A percentile compares a stretch with the other conserved stretches of the same genome.
Evolutionary conservation across 2,888 invertebrate species (phyloP).

Genomic region (Drosophila meridiana): DNA sequence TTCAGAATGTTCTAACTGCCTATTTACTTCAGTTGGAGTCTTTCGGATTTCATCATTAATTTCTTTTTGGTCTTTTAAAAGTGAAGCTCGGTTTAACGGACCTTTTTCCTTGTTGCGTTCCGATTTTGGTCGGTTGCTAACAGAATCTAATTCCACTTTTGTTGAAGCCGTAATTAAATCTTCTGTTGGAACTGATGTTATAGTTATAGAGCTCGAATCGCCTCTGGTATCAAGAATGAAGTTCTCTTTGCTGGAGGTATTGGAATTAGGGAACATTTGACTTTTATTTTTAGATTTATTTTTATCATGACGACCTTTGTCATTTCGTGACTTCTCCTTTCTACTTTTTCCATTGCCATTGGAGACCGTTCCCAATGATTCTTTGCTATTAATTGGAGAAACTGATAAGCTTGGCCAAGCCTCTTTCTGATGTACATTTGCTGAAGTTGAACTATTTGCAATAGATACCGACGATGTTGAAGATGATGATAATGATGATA

Average conservation of each 20-base stretch:
- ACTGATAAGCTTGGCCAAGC: constrained; percentile 90
- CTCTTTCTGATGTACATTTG: constrained; percentile 86
- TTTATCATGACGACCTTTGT: constrained; percentile 86
- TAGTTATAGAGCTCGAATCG: constrained; percentile 46
- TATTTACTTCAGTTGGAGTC: constrained; percentile 18
- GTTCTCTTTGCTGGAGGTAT: constrained; percentile 69
- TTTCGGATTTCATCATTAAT: constrained; percentile 39
- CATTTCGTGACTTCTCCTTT: constrained; percentile 84
- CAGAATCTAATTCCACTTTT: constrained; percentile 80
- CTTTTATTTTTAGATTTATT: constrained; percentile 85
- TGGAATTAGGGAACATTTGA: constrained; percentile 51
- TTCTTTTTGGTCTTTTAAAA: constrained; percentile 40
- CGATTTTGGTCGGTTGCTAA: constrained; percentile 76
- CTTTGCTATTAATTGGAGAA: constrained; percentile 86
- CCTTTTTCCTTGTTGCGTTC: constrained; percentile 85
- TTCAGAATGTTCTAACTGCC: constrained; percentile 40
- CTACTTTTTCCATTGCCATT: constrained; percentile 62
- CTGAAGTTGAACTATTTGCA: constrained; percentile 38
- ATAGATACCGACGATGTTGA: constrained; percentile 57
- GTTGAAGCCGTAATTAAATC: constrained; percentile 54
- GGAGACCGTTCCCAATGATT: constrained; percentile 56
- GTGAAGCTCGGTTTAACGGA: constrained; percentile 80
- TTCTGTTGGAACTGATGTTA: constrained; percentile 39
- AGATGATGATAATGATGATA: constrained; percentile 54
- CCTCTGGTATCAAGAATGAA: constrained; percentile 62